These are phyloP conservation scores for Homalodisca vitripennis DNA, from an alignment of 1,140 invertebrate genomes.

Conservation along the genomic window DNA sequence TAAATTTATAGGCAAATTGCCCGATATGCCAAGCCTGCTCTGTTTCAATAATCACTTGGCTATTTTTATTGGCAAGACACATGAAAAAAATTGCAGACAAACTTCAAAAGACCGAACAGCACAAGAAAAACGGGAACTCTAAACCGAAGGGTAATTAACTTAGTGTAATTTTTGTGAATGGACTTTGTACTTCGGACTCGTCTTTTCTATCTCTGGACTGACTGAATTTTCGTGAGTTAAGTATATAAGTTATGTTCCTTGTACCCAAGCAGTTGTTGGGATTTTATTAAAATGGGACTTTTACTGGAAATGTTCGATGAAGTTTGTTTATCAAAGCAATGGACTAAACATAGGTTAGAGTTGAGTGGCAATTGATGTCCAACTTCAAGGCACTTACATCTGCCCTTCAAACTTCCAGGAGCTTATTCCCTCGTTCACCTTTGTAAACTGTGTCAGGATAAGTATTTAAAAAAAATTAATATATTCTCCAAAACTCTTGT, in stretches of 20 bases:
- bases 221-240: slow-evolving; percentile 9
- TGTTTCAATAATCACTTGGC: too few species aligned
- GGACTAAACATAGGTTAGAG: slow-evolving; percentile 26
- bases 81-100: slow-evolving; percentile 86
- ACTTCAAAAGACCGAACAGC: slow-evolving; percentile 80
- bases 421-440: not conserved
- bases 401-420: slow-evolving; percentile 4
- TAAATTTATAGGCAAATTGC: too few species aligned
- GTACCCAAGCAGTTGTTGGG: slow-evolving; percentile 22
- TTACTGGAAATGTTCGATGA: not conserved
- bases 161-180: not conserved
- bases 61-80: too few species aligned
- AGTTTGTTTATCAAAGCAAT: slow-evolving; percentile 12
- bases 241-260: not conserved
- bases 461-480: too few species aligned
- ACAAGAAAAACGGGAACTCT: slow-evolving; percentile 48
- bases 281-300: slow-evolving; percentile 14
- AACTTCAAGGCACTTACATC: slow-evolving; percentile 14
- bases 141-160: not conserved
- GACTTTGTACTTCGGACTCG: not conserved
- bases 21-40: too few species aligned
- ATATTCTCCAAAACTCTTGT: too few species aligned
- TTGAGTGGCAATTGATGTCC: not conserved
- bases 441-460: too few species aligned
- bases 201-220: not conserved